Evolutionary conservation across 2,888 invertebrate genomes (phyloP).

Genomic region (Corythucha ciliata): DNA sequence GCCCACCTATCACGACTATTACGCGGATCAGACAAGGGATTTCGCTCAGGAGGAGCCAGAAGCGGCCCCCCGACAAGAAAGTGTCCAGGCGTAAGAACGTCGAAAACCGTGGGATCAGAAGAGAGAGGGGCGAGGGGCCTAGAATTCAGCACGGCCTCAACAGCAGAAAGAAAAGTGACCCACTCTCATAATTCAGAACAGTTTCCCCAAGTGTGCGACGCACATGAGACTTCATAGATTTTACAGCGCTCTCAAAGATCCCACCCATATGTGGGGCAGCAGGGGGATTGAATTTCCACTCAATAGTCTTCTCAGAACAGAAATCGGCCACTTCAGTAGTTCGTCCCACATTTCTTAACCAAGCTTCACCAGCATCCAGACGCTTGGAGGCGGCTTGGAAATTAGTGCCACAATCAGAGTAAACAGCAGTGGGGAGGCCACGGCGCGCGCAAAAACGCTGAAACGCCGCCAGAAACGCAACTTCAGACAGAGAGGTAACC

Average conservation of each 20-base stretch:
- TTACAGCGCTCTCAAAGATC: constrained; percentile 37
- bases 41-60: constrained; percentile 31
- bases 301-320: constrained; percentile 37
- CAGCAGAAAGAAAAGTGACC: constrained; percentile 32
- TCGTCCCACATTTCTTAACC: background rate
- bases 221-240: constrained; percentile 36
- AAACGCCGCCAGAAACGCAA: constrained; percentile 37
- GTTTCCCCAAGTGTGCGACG: constrained; percentile 28
- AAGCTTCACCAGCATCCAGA: constrained; percentile 4
- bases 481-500: constrained; percentile 35
- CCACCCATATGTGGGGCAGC: constrained; percentile 37
- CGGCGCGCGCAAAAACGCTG: constrained; percentile 37
- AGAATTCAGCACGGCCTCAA: constrained; percentile 37
- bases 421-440: constrained; percentile 35
- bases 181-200: constrained; percentile 35
- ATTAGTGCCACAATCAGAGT: constrained; percentile 39
- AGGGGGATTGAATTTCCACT: constrained; percentile 29
- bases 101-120: constrained; percentile 28
- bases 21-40: too few relatives aligned
- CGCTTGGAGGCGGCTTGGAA: constrained; percentile 37
- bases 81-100: constrained; percentile 38
- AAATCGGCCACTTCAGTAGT: constrained; percentile 23
- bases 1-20: too few relatives aligned
- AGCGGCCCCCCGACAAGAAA: constrained; percentile 36
- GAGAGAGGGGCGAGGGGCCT: constrained; percentile 36